Base-by-base conservation (phyloP, 1,140 invertebrate species). In the Cataglyphis hispanica region DNA sequence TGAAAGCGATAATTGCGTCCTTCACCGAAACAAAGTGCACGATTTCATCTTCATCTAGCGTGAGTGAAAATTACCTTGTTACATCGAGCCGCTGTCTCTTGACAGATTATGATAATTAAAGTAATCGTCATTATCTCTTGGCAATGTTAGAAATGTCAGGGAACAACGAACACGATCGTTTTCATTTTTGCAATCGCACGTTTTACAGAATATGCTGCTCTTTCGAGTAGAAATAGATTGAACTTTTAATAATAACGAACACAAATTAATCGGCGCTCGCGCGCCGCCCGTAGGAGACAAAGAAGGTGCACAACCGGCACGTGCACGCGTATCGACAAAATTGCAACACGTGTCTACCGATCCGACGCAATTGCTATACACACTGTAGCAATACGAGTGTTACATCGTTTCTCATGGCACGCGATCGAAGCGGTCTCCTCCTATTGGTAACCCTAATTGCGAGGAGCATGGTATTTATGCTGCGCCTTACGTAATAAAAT, bases 381-480 rank as follows among this genome's bases (percentile, higher is more conserved):
- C 87, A 83, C 53, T 89, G 84, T 89, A 86, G 88, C 88, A 89
- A 84, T 77, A 86, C 72, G 60, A 89, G 76, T 86, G 69, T 89
- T 89, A 80, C 88, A 77, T 67, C 77, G 88, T 76, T 86, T 53
- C 66, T 64, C 87, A 58, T 84, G 88, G 88, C 88, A 89, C 88
- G 88, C 88, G 88, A 89, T 89, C 88, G 56, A 76, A 83, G 64
- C 77, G 56, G 87, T 75, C 81, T 84, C 78, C 78, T 83, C 84
- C 84, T 89, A 89, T 89, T 86, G 88, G 87, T 53, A 76, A 89
- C 37, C 75, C 84, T 89, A 89, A 89, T 89, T 89, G 88, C 87
- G 66, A 89, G 87, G 86, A 81, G 34, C 84, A 83, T 72, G 87
- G 64, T 89, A 89, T 89, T 89, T 86, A 85, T 53, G 67, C 70